Evolutionary conservation across 2,113 vertebrate species (phyloP), one percentile per base, ranked within the genome.

Genomic region (Hyperopisus bebe): DNA sequence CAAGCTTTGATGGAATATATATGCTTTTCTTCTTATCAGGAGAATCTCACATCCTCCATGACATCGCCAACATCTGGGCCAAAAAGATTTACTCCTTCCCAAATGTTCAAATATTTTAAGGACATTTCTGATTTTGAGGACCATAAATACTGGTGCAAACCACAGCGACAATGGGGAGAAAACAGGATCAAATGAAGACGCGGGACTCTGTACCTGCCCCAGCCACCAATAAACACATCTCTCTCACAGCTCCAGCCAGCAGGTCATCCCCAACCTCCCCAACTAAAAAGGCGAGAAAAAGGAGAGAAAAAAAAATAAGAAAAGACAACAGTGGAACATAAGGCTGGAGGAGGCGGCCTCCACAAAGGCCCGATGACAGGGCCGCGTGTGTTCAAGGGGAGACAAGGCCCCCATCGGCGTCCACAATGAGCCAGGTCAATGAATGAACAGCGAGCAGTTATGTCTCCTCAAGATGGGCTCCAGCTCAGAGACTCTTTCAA

Each of bases 331-430:
- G 74, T 6, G 74, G 74, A 80, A 80, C 74, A 80, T 35, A 80
- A 66, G 88, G 50, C 89, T 86, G 51, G 89, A 90, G 90, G 77
- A 84, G 87, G 90, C 74, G 48, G 44, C 24, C 39, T 31, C 80
- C 90, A 90, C 91, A 91, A 80, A 48, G 70, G 85, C 74, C 27
- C 58, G 82, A 88, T 55, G 77, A 48, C 91, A 90, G n/a, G 90
- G 74, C 58, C 87, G 27, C 42, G 80, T 58, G 48, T 35, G 88
- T 51, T 88, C 85, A 53, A 84, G 83, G 90, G 58, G 85, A 89
- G 89, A 84, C 5, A 5, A 15, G 62, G 88, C 50, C 62, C 88
- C 77, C 50, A 27, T 51, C 5, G 35, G 24, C 89, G 2, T 27
- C 39, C 77, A 89, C 80, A 89, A 84, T 46, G 50, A 80, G 39